Base-by-base conservation (phyloP, 2,797 vertebrate species). In the Sebastes diploproa region DNA sequence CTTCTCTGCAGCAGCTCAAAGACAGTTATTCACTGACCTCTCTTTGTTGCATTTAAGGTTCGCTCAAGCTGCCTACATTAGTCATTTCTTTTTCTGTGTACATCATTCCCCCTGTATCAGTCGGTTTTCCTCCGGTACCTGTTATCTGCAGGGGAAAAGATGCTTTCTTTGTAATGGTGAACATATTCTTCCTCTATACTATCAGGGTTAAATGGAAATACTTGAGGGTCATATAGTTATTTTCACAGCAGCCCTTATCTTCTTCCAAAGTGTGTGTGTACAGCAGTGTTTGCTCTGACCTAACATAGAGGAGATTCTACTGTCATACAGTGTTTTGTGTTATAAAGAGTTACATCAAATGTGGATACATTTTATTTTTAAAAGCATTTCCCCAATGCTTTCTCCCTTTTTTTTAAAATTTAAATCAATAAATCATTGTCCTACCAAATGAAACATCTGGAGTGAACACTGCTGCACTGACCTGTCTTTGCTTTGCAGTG, bases 1-100 rank as follows among this genome's bases (percentile, higher is more conserved):
- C 80, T 72, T 80, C 82, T 82, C 54, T 36, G 38, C 66, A 58
- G 66, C 55, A 30, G 84, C 80, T 76, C 63, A 74, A 36, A 63
- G 54, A 56, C 70, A 50, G 56, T 75, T 69, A 64, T 81, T 80
- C 75, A 13, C 77, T 75, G 80, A 88, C 82, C 77, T 80, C 36
- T 83, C 52, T 82, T 75, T 82, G 73, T 63, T 61, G 46, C 73
- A 36, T 65, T 23, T 58, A 72, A 55, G 18, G 20, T 68, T 77
- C 20, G 4, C 32, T 65, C 23, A 5, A 66, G 55, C 29, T 55
- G 77, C 73, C 42, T 23, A 12, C 62, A 54, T 69, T 66, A 50
- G 50, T 78, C 32, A 70, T 81, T 77, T 78, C 23, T 80, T 65
- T 23, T 58, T 29, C 64, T 11, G 50, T 66, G 67, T 81, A 64